Evolutionary conservation across 2,797 vertebrate genomes (phyloP).

Genomic region (Hyperoplus lanceolatus): DNA sequence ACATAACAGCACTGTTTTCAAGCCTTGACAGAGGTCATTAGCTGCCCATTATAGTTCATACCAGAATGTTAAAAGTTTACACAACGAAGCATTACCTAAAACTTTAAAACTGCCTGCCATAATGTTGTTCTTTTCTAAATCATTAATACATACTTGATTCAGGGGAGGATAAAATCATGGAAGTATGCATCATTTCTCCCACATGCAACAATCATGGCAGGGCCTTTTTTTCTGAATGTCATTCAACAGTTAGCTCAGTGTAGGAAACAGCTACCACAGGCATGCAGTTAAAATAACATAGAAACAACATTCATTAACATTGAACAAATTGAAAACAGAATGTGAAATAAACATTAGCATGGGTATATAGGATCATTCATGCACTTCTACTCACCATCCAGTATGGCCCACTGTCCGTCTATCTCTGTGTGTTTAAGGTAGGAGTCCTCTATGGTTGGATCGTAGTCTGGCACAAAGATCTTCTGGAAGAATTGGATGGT

Average conservation of each 20-base stretch:
- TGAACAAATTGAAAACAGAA: neutral
- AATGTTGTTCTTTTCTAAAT: too few species aligned
- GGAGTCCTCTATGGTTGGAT: constrained; percentile 99
- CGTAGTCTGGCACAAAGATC: constrained; percentile 99
- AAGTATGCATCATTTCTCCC: constrained; percentile 19
- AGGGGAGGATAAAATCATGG: neutral
- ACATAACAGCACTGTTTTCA: neutral
- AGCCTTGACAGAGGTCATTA: neutral
- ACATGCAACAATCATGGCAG: constrained; percentile 9
- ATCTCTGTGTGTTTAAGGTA: constrained; percentile 99
- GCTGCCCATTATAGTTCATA: neutral
- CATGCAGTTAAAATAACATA: constrained; percentile 13
- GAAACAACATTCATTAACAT: neutral
- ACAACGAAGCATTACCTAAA: neutral
- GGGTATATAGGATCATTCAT: too few species aligned
- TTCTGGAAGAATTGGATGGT: constrained; percentile 99
- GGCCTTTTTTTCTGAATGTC: neutral
- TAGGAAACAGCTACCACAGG: constrained; percentile 7
- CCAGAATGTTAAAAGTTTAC: neutral
- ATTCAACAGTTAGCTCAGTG: neutral
- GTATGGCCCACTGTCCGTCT: constrained; percentile 97
- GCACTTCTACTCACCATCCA: constrained; percentile 90
- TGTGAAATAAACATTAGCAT: too few species aligned
- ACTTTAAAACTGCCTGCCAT: neutral
- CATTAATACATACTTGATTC: neutral